Evolutionary conservation across 53 echinoderm and acorn worm species (phyloP).

Genomic region (Henricia sp.): DNA sequence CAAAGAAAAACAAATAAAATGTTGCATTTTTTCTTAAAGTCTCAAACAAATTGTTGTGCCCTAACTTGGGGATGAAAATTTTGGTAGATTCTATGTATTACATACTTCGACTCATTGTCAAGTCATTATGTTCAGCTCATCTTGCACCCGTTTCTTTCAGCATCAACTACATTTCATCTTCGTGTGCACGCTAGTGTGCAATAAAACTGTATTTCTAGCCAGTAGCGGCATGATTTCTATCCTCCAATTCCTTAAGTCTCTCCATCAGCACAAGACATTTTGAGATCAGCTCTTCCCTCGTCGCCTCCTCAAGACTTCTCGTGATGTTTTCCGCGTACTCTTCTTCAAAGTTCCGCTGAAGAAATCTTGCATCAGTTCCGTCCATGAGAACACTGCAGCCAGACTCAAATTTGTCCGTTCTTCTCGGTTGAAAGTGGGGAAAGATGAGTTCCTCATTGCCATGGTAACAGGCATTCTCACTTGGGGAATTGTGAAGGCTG

Average conservation of each 20-base stretch:
- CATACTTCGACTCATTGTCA: too few species aligned
- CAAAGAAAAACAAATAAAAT: too few species aligned
- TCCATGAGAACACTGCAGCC: slow-evolving; percentile 8
- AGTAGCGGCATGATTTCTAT: neutral
- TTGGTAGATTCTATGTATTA: too few species aligned
- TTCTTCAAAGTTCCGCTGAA: slow-evolving; percentile 62
- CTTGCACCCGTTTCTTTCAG: too few species aligned
- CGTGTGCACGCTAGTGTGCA: too few species aligned
- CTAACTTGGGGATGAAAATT: too few species aligned
- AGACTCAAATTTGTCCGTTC: neutral
- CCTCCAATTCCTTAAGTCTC: slow-evolving; percentile 49
- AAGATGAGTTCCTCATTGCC: neutral
- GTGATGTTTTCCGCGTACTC: slow-evolving; percentile 57
- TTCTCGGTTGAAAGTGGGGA: neutral
- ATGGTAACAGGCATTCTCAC: neutral
- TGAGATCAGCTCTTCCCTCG: slow-evolving; percentile 47
- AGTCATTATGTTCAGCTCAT: too few species aligned
- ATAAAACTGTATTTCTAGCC: too few species aligned
- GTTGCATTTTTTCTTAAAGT: too few species aligned
- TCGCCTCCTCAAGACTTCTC: slow-evolving; percentile 25
- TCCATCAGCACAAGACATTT: slow-evolving; percentile 41
- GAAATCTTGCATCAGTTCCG: slow-evolving; percentile 43
- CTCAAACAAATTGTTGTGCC: too few species aligned
- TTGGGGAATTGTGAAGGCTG: slow-evolving; percentile 31
- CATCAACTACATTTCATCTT: too few species aligned